Base-by-base conservation (phyloP, 2,888 invertebrate genomes). In the Dasysyrphus tricinctus region DNA sequence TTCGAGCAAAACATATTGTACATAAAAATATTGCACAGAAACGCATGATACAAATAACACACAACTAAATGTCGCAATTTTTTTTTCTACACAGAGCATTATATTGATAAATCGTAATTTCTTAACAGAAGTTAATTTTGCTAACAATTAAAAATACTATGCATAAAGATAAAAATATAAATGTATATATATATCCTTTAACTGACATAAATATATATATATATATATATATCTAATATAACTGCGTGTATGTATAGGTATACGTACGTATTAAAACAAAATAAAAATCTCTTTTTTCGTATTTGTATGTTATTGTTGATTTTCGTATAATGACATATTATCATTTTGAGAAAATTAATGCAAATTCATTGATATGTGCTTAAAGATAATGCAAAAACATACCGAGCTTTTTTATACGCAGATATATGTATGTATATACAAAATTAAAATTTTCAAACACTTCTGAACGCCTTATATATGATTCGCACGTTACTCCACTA, bases 221-320 rank as follows among this genome's bases (percentile, higher is more conserved):
- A 67, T 77, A 83, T 73, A 69, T 82, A 74, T 88, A 75, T 70
- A 85, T 80, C 85, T 32, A 75, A 67, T 67, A 69, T 24, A 69
- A 24, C 24, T 69, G 29, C 69, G 69, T 69, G 51, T 69, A 54
- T 54, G 9, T 69, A 39, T 69, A 42, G 56, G 56, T 67, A 59
- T 61, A 81, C 80, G 82, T 61, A 81, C 81, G 75, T 78, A 78
- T 42, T 75, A 69, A 73, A 74, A 82, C 69, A 88, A 75, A 84
- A 80, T 90, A 61, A 88, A 91, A 92, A 92, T 91, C 91, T 91
- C 91, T 91, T 91, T 92, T 92, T 92, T 92, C 91, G 92, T 92
- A 92, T 92, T 92, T 92, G 92, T 92, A 91, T 91, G 92, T 92
- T 92, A 90, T 92, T 91, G 91, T 92, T 91, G 90, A 91, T 91